phyloP scores from a whole-genome alignment of 2,797 vertebrate genomes.

The Clamator glandarius region DNA sequence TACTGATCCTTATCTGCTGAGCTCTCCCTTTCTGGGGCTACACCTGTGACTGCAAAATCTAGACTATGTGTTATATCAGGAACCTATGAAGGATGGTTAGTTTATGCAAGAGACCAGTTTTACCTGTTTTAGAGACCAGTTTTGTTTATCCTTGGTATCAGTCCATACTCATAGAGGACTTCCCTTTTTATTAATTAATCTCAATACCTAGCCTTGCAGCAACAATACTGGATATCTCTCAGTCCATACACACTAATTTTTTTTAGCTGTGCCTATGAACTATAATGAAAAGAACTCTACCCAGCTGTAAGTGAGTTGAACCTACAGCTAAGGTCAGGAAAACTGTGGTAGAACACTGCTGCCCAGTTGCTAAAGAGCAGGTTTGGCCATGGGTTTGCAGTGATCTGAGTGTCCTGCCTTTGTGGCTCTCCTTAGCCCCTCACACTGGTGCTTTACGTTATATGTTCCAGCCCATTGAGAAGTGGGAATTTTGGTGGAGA shows the following conservation, averaged over 20 bases:
- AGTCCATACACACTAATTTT: neutral
- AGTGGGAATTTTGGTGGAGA: neutral
- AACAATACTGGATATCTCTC: neutral
- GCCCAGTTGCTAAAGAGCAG: rapidly evolving
- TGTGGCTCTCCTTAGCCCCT: neutral
- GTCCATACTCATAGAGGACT: neutral
- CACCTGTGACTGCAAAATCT: neutral
- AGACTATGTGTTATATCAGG: neutral
- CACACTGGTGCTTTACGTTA: neutral
- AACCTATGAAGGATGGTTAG: neutral
- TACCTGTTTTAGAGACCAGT: neutral
- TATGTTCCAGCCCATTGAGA: neutral
- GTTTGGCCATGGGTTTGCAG: neutral
- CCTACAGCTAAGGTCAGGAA: neutral
- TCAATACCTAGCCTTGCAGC: neutral
- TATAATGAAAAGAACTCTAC: no score
- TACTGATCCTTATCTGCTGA: neutral
- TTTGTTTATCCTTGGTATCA: neutral
- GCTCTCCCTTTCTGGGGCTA: neutral
- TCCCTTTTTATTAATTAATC: neutral
- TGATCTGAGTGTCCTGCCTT: neutral
- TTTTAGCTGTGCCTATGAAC: neutral
- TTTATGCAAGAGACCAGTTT: no score
- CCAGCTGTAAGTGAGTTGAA: neutral
- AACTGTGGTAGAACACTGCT: neutral